Conservation (phyloP, 2,113 vertebrate genomes). For the Lanius ludovicianus region DNA sequence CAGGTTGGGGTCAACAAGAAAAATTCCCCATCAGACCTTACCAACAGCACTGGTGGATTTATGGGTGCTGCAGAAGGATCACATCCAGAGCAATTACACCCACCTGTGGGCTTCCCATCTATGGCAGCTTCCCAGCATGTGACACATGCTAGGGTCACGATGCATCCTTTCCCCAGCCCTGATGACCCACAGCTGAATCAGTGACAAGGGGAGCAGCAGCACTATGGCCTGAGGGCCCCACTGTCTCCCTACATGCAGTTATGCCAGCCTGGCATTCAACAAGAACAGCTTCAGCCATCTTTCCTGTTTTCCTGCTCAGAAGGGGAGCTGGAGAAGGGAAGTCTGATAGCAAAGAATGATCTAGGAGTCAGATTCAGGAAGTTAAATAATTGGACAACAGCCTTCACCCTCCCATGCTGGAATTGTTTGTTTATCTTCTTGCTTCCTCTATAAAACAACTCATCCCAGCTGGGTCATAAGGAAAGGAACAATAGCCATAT, state of each 20-base stretch:
- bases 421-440: slow-evolving; percentile 56
- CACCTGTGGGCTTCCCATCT: not conserved
- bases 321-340: not conserved
- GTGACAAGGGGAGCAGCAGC: not conserved
- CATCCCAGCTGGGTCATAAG: slow-evolving; percentile 60
- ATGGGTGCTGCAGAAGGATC: not conserved
- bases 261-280: not conserved
- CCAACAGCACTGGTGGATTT: not conserved
- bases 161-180: not conserved
- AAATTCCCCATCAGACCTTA: not conserved
- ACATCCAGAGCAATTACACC: not conserved
- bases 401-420: not conserved
- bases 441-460: slow-evolving; percentile 64
- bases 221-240: fast-evolving
- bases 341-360: not conserved
- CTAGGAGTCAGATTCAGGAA: not conserved
- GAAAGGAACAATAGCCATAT: slow-evolving; percentile 63
- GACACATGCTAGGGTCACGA: not conserved
- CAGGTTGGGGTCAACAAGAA: not conserved
- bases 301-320: not conserved
- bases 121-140: not conserved
- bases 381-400: not conserved
- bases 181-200: not conserved
- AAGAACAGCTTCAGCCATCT: fast-evolving
- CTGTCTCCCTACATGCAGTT: fast-evolving